phyloP scores from a whole-genome alignment of 2,797 vertebrate genomes.

The Hipposideros larvatus region DNA sequence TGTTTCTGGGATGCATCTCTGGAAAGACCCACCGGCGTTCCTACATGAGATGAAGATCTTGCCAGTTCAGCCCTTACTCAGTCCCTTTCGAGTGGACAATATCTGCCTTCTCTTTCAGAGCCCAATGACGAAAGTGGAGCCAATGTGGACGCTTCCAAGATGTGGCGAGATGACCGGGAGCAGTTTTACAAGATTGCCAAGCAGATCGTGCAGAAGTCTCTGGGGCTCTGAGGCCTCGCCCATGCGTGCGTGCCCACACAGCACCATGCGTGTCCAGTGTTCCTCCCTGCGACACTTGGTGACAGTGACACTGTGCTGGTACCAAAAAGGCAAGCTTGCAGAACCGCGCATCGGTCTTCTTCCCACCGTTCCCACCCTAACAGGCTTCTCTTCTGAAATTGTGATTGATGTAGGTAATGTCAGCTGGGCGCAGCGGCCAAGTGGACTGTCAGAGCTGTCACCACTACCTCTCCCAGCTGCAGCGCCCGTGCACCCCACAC shows the following conservation, averaged over 20 bases:
- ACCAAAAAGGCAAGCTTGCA: conserved; percentile 83
- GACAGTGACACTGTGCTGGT: conserved; percentile 73
- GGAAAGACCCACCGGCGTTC: rapidly evolving
- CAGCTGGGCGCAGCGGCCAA: not conserved
- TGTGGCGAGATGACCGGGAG: conserved; percentile 98
- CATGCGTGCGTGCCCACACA: rapidly evolving
- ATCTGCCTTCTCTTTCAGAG: conserved; percentile 88
- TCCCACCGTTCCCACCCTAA: conserved; percentile 52
- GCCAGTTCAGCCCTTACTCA: rapidly evolving
- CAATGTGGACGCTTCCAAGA: conserved; percentile 98
- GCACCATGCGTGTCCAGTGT: not conserved
- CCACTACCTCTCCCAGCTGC: conserved; percentile 76
- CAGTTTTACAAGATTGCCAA: conserved; percentile 96
- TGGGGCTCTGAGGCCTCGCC: conserved; percentile 90
- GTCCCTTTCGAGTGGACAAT: not conserved
- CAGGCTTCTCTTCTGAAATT: conserved; percentile 67
- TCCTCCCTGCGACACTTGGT: conserved; percentile 63
- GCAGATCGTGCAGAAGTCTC: conserved; percentile 96
- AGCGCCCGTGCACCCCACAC: conserved; percentile 30
- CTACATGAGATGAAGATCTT: rapidly evolving
- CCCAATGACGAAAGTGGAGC: conserved; percentile 98
- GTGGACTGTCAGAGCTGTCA: conserved; percentile 52
- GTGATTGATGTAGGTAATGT: conserved; percentile 28
- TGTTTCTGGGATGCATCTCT: rapidly evolving
- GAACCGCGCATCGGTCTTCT: conserved; percentile 70